Conservation (phyloP, 1,140 invertebrate genomes). For the Magallana gigas region DNA sequence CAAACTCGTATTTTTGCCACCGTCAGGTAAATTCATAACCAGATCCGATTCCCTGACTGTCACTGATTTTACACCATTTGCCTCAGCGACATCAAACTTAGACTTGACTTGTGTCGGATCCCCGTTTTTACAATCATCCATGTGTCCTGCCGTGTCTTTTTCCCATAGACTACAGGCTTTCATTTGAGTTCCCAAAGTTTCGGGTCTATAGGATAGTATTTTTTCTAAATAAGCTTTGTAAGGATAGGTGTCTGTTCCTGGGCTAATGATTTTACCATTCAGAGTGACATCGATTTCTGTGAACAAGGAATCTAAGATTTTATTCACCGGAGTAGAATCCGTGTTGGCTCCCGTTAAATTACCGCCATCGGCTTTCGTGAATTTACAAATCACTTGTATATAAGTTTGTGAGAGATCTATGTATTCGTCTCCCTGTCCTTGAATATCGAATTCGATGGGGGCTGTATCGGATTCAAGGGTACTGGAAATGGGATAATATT, state of each 20-base stretch:
- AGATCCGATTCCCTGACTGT: too few relatives aligned
- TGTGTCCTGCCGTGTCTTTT: constrained; percentile 12
- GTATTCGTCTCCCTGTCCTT: constrained; percentile 12
- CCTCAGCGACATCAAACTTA: too few relatives aligned
- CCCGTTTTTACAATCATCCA: neutral
- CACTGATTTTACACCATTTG: too few relatives aligned
- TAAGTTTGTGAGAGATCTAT: constrained; percentile 1
- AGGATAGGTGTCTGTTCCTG: constrained; percentile 14
- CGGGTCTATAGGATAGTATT: neutral
- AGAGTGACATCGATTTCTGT: neutral
- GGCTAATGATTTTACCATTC: neutral
- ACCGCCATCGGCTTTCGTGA: neutral
- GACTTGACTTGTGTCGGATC: too few relatives aligned
- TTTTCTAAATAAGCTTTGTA: constrained; percentile 35
- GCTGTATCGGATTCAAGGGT: neutral
- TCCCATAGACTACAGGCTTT: neutral
- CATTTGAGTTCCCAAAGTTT: neutral
- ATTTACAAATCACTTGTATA: neutral
- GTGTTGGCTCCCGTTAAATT: neutral
- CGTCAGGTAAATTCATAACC: too few relatives aligned
- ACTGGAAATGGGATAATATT: constrained; percentile 12
- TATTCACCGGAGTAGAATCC: neutral
- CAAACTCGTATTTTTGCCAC: neutral
- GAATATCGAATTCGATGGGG: neutral
- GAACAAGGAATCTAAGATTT: neutral